Evolutionary conservation across 2,113 vertebrate species (phyloP), one percentile per base, ranked within the genome.

Genomic region (Apeltes quadracus): DNA sequence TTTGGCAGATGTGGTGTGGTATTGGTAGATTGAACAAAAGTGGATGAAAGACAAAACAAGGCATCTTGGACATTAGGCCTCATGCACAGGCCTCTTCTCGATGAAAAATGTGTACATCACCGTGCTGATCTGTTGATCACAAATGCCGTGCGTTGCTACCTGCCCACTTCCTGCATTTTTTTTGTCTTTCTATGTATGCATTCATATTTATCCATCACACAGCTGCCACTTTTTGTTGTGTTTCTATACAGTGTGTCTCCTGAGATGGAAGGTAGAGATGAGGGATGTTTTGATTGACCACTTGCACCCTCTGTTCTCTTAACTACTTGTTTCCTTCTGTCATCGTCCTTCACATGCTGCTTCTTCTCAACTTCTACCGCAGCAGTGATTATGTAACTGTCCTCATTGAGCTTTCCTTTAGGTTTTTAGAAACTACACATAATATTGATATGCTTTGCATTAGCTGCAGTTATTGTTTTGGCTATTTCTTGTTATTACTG

Each of bases 81-180:
- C 84, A 90, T 86, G 85, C 65, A 89, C 90, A 84, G 94, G 90
- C 94, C 94, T 95, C 95, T 95, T 94, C 90, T 62, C 36, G 62
- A 87, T 81, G 84, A 90, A 79, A 88, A 69, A 88, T 84, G 69
- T 95, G 92, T 95, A 75, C 76, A 69, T 51, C 54, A 38, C 55
- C 62, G 61, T 74, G 76, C 71, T 75, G 54, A 74, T 64, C 22
- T 61, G 64, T 82, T 81, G n/a, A n/a, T n/a, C 58, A 74, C 64
- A 61, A 67, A 65, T 69, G 72, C 76, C 78, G 72, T 73, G 73
- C 57, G 63, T 55, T 87, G 90, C 91, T 83, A 51, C 87, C 89
- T 77, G 77, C 76, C 81, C 78, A 85, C 62, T 25, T 34, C 32
- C 69, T 71, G 76, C 67, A 72, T 54, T 50, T 38, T 36, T 41